phyloP scores from a whole-genome alignment of 2,797 vertebrate genomes.

The Cuculus canorus region DNA sequence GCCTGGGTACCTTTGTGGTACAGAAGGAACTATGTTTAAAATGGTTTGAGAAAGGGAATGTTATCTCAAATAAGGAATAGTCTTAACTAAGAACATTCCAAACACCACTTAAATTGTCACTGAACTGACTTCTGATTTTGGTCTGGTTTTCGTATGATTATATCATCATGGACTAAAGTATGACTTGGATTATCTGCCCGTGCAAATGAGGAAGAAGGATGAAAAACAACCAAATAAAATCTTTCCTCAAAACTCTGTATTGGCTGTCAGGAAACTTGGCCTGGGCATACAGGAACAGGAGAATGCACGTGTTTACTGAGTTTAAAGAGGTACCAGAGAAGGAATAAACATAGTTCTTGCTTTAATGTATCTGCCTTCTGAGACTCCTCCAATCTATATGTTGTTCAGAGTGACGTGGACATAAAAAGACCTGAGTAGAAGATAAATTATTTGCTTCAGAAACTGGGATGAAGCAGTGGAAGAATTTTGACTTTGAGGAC shows the following conservation, averaged over 20 bases:
- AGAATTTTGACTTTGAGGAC: neutral
- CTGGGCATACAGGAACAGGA: neutral
- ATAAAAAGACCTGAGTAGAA: neutral
- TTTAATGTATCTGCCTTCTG: slow-evolving; percentile 6
- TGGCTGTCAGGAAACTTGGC: neutral
- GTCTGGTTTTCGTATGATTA: neutral
- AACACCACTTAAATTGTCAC: neutral
- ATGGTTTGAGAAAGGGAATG: neutral
- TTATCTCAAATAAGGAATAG: neutral
- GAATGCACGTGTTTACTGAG: neutral
- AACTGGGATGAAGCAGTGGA: neutral
- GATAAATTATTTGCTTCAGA: neutral
- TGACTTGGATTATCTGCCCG: neutral
- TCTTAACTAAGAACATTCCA: slow-evolving; percentile 2
- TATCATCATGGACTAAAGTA: neutral
- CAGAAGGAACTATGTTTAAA: neutral
- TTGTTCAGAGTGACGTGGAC: neutral
- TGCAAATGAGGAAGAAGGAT: neutral
- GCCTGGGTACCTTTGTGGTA: neutral
- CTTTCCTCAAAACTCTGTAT: neutral
- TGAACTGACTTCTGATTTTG: neutral
- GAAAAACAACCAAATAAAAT: neutral
- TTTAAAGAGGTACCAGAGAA: neutral
- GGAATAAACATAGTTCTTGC: neutral
- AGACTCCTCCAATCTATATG: neutral